phyloP scores from a whole-genome alignment of 2,888 invertebrate genomes.

The Myopa tessellatipennis region DNA sequence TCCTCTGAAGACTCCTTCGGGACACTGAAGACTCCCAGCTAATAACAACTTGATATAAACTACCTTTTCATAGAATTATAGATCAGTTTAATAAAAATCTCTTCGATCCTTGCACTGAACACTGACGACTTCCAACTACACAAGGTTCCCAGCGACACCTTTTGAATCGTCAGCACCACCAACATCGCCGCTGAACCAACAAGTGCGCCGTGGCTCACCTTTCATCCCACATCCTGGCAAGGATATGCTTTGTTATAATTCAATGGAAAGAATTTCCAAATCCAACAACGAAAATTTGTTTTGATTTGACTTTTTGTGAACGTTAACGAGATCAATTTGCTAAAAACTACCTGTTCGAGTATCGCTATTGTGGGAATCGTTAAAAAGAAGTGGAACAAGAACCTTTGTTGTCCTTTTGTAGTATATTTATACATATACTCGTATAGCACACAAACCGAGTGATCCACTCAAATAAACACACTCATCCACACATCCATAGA shows the following conservation, averaged over 20 bases:
- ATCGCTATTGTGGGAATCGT: slow-evolving; percentile 17
- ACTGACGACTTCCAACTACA: too few species aligned
- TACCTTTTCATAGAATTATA: too few species aligned
- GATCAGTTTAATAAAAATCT: too few species aligned
- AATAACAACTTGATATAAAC: background rate
- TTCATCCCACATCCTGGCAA: background rate
- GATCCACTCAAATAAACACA: background rate
- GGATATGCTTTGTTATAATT: background rate
- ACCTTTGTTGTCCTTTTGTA: background rate
- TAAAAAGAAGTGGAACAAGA: background rate
- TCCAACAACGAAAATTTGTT: background rate
- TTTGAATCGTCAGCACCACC: background rate
- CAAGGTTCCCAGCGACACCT: background rate
- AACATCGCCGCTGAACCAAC: background rate
- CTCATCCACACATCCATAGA: background rate
- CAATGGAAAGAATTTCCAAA: background rate
- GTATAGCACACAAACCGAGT: background rate
- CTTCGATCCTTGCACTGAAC: too few species aligned
- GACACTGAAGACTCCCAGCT: too few species aligned
- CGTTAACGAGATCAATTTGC: slow-evolving; percentile 37
- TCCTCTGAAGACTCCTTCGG: too few species aligned
- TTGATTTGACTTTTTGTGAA: slow-evolving; percentile 34
- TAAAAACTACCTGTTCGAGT: slow-evolving; percentile 30
- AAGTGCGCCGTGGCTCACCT: background rate
- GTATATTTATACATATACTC: background rate